A percentile compares a stretch with the other conserved stretches of the same genome.
These are phyloP conservation scores for Mormyrus lacerda DNA, from an alignment of 2,113 vertebrate species.

Conservation along the genomic window DNA sequence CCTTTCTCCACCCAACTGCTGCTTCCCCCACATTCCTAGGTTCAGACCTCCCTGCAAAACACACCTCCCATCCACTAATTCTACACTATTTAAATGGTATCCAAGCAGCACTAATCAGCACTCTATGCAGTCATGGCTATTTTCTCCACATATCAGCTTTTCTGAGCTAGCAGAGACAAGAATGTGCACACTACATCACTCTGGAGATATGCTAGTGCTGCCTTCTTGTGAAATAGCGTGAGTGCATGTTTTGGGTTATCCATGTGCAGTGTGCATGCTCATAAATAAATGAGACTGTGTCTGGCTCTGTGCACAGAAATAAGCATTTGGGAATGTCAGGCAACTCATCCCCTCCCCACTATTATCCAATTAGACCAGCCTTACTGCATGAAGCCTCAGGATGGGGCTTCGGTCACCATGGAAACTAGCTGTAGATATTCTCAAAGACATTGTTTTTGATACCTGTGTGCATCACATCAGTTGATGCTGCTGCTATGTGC, in stretches of 20 bases:
- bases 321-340: neutral
- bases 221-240: neutral
- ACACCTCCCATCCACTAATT: neutral
- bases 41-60: neutral
- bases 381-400: constrained; percentile 32
- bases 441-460: constrained; percentile 36
- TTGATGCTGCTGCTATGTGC: neutral
- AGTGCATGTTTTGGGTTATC: neutral
- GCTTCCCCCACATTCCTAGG: neutral
- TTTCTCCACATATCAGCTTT: constrained; percentile 50
- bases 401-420: constrained; percentile 47
- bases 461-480: constrained; percentile 31
- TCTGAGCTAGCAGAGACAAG: constrained; percentile 17
- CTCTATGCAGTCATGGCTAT: constrained; percentile 52
- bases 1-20: neutral
- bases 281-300: constrained; percentile 24
- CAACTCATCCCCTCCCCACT: constrained; percentile 1
- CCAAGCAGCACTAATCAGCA: constrained; percentile 33
- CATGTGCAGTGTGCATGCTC: neutral
- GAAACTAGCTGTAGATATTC: constrained; percentile 47
- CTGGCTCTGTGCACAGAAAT: constrained; percentile 16
- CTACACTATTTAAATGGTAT: constrained; percentile 17
- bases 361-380: constrained; percentile 34
- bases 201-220: neutral
- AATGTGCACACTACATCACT: neutral